These are phyloP conservation scores for Meghimatium bilineatum DNA, from an alignment of 2,888 invertebrate genomes.

Conservation along the genomic window DNA sequence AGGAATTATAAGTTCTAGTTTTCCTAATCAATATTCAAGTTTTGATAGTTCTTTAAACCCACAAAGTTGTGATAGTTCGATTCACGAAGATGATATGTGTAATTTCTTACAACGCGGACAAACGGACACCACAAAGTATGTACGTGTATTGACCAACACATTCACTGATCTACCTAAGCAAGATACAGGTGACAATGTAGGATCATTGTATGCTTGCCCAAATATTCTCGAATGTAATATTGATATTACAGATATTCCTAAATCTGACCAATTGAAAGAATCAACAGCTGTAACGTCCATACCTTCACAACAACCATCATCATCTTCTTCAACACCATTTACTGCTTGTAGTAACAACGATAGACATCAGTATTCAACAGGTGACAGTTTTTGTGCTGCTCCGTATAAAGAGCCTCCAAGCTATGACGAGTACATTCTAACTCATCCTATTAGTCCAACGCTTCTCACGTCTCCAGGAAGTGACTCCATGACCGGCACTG, in stretches of 20 bases:
- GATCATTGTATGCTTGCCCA: background rate
- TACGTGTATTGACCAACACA: no score
- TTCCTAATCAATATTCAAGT: background rate
- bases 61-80: background rate
- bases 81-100: background rate
- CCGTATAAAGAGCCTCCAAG: slow-evolving; percentile 41
- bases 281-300: background rate
- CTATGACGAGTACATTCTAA: slow-evolving; percentile 46
- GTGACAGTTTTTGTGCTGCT: background rate
- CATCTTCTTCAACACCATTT: background rate
- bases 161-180: background rate
- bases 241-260: background rate
- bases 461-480: slow-evolving; percentile 16
- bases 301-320: background rate
- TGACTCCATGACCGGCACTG: background rate
- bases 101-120: background rate
- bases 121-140: background rate
- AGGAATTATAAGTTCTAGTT: background rate
- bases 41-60: background rate
- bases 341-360: background rate
- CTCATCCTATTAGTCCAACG: slow-evolving; percentile 1
- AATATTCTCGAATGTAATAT: background rate
- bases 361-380: background rate
- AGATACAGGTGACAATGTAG: background rate
- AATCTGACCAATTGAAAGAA: background rate